Conservation (phyloP, 2,113 vertebrate genomes). For the Eulemur rufifrons region DNA sequence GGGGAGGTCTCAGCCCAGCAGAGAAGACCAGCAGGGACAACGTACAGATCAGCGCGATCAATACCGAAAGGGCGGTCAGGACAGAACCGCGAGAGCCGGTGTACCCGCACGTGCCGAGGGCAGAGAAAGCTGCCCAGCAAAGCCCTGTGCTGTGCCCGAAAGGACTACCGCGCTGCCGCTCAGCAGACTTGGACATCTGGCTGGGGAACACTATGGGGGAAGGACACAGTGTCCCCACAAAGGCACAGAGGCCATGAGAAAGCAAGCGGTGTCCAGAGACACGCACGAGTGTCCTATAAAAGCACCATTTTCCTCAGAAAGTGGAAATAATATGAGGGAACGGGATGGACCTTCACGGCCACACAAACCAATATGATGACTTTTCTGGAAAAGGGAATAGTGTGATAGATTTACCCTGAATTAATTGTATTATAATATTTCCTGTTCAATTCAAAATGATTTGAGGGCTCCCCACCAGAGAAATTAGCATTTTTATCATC, state of each 20-base stretch:
- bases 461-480: neutral
- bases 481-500: neutral
- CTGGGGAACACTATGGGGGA: rapidly evolving
- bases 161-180: neutral
- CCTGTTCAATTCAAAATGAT: neutral
- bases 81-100: rapidly evolving
- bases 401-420: neutral
- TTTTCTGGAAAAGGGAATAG: neutral
- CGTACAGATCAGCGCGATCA: rapidly evolving
- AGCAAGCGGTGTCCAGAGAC: neutral
- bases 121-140: neutral
- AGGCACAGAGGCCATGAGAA: neutral
- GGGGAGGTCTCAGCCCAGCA: neutral
- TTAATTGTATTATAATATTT: neutral
- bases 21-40: neutral
- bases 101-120: neutral
- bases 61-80: neutral
- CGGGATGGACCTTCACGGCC: neutral
- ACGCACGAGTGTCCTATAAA: neutral
- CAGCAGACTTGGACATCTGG: neutral
- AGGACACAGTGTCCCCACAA: too few species aligned
- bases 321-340: neutral
- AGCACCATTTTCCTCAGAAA: neutral
- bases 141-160: too few species aligned
- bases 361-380: neutral